Base-by-base conservation (phyloP, 2,797 vertebrate species). In the Serranus cabrilla region DNA sequence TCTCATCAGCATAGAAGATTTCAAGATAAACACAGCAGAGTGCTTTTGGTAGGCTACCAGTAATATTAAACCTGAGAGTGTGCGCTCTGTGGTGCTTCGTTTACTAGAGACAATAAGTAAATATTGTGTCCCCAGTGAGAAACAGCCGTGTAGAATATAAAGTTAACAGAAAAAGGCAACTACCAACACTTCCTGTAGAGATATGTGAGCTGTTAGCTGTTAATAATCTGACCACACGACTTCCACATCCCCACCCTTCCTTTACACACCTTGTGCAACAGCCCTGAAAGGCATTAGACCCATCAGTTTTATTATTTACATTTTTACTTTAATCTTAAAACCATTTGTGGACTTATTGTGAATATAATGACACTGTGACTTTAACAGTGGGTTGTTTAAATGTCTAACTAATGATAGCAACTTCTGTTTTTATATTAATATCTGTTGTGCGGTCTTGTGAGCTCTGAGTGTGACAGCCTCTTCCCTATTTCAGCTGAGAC, bases 211-310 rank as follows among this genome's bases (percentile, higher is more conserved):
- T 13, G 20, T 69, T 46, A 47, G 7, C 39, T 64, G 59, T 34
- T 54, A 40, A 52, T 74, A 37, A 73, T 76, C 16, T 63, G 20
- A 72, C 25, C 49, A 55, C 78, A 83, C 18, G 5, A 2, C 74
- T 78, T 83, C 74, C 60, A 90, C 61, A 25, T 74, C 80, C 58
- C 68, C 85, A 78, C 85, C 85, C 84, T 87, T 85, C 82, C 78
- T 83, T 72, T 57, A 25, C 56, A 25, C 27, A 27, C 54, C 34
- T 79, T 82, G 55, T 71, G 64, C 40, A 82, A 72, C 46, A 43
- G 46, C 62, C 13, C 17, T 37, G 61, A 64, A 47, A 13, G 9
- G 25, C 11, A 54, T n/a, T 20, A 0, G 11, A 42, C 0, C 10
- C 13, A 4, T 34, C 12, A 31, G 49, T 49, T 18, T 7, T n/a